Percentiles rank a stretch among this genome's conserved stretches.
Conservation (phyloP, 2,113 vertebrate species). For the Chauna torquata region DNA sequence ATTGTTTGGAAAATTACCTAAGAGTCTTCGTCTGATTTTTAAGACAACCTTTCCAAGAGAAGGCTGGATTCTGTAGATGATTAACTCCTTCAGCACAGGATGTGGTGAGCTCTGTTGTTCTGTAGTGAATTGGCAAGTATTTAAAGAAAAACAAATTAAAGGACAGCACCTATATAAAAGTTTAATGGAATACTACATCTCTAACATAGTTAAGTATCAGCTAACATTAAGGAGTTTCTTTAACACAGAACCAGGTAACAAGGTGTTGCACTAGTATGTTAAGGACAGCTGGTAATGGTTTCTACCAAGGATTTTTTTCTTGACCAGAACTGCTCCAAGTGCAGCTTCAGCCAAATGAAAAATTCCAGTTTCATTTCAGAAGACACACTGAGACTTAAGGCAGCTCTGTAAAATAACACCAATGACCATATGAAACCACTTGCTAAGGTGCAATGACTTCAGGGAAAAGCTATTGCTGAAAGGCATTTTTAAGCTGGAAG, state of each 20-base stretch:
- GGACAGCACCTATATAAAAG: neutral
- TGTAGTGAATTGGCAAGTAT: neutral
- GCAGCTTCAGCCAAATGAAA: neutral
- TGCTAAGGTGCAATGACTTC: neutral
- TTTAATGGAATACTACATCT: neutral
- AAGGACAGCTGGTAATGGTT: neutral
- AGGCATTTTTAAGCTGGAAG: slow-evolving; percentile 12
- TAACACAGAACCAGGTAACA: neutral
- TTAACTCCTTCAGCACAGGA: neutral
- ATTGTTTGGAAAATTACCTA: neutral
- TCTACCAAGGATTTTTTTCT: neutral
- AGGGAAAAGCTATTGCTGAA: neutral
- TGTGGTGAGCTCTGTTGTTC: neutral
- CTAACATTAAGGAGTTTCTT: neutral
- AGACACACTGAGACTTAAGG: neutral
- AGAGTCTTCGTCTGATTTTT: neutral
- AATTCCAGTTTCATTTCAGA: neutral
- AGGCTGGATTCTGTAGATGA: neutral
- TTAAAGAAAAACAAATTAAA: neutral
- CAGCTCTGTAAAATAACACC: neutral
- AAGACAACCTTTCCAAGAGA: neutral
- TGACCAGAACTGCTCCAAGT: neutral
- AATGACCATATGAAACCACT: neutral
- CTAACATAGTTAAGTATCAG: neutral
- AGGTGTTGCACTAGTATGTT: neutral